Conservation (phyloP, 2,888 invertebrate species). For the Thalpophila matura region DNA sequence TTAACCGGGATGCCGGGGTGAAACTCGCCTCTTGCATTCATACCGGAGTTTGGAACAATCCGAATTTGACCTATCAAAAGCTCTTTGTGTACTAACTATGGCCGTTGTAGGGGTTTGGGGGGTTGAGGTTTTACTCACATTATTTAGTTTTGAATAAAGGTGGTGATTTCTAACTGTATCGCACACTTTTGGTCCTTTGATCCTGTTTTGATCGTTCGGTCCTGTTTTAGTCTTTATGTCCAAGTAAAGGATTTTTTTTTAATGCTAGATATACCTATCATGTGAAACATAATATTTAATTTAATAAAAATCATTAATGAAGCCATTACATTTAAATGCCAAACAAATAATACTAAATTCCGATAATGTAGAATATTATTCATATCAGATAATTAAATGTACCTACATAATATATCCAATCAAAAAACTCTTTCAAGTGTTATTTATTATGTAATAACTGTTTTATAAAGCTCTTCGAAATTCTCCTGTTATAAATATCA, state of each 20-base stretch:
- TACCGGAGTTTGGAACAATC: conserved; percentile 41
- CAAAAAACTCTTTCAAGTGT: conserved; percentile 22
- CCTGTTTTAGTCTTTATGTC: conserved; percentile 12
- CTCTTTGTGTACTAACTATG: conserved; percentile 39
- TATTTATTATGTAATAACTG: conserved; percentile 14
- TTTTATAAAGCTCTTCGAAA: conserved; percentile 27
- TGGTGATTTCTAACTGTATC: background rate
- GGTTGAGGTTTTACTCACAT: conserved; percentile 29
- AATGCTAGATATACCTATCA: too few relatives aligned
- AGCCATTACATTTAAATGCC: background rate
- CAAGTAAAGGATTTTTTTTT: background rate
- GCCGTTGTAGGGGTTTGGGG: conserved; percentile 22
- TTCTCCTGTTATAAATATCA: conserved; percentile 32
- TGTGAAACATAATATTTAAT: too few relatives aligned
- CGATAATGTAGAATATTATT: too few relatives aligned
- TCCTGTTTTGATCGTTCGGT: too few relatives aligned
- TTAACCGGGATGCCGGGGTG: conserved; percentile 73
- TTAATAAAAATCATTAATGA: background rate
- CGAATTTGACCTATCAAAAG: conserved; percentile 54
- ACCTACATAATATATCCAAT: background rate
- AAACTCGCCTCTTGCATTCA: conserved; percentile 49
- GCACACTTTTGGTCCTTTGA: conserved; percentile 15
- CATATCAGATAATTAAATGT: too few relatives aligned
- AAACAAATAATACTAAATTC: conserved; percentile 6
- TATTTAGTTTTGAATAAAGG: conserved; percentile 33